Evolutionary conservation across 2,888 invertebrate species (phyloP).

Genomic region (Saturnia pavonia): DNA sequence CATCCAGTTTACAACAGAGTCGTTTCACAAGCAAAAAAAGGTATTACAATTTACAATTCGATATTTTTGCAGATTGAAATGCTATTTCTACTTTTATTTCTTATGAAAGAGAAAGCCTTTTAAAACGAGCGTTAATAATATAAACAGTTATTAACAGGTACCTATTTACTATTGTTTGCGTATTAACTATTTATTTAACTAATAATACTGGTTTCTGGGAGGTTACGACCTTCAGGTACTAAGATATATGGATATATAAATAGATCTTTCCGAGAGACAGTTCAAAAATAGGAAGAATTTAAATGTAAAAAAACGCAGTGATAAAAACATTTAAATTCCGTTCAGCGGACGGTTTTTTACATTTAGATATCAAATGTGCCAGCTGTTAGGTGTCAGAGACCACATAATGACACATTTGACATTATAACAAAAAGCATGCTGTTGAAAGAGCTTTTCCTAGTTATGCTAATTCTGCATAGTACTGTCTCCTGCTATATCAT

Average conservation of each 20-base stretch:
- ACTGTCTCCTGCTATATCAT: not conserved
- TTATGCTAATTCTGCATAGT: not conserved
- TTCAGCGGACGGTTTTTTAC: no score
- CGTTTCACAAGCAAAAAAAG: not conserved
- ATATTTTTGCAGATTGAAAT: not conserved
- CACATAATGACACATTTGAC: no score
- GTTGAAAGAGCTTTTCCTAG: not conserved
- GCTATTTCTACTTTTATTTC: no score
- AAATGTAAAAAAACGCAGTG: not conserved
- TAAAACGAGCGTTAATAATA: not conserved
- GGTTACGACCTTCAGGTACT: slow-evolving; percentile 4
- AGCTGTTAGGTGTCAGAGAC: no score
- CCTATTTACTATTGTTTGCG: not conserved
- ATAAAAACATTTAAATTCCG: not conserved
- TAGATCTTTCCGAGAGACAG: not conserved
- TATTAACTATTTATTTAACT: not conserved
- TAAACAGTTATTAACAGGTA: not conserved
- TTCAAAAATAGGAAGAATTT: not conserved
- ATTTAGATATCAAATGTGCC: no score
- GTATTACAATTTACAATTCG: not conserved
- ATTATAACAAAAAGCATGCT: no score
- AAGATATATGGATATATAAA: not conserved
- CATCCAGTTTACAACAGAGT: no score
- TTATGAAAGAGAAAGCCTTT: not conserved
- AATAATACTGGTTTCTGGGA: not conserved